Base-by-base conservation (phyloP, 2,113 vertebrate species). In the Ameiurus melas region DNA sequence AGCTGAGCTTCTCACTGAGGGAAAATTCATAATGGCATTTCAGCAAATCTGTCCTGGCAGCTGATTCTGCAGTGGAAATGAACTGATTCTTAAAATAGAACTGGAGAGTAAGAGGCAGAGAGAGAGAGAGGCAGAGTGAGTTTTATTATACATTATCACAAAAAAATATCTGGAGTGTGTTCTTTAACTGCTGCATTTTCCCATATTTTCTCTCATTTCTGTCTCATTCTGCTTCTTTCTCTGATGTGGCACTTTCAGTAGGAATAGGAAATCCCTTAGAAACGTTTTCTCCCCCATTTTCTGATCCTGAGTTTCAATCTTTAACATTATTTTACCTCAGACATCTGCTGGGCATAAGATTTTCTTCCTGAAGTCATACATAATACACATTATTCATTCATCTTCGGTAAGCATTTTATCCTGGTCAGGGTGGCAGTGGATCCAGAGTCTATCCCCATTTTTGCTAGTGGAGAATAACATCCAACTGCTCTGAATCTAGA, bases 121-220 rank as follows among this genome's bases (percentile, higher is more conserved):
- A 89, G 71, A 88, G 70, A 60, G 87, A 86, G 64, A 51, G 25
- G 83, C 27, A 73, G 83, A 53, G 58, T 82, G 70, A 55, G 81
- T 43, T 64, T 87, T 87, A 60, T 39, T 64, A 89, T 94, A 92
- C 93, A 92, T 93, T 71, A 57, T 3, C 51, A 60, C 43, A 57
- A 30, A n/a, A 27, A 77, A 51, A 77, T 78, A 55, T 43, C 43
- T 77, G 27, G n/a, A 86, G 51, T 60, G 36, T 84, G 82, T 85
- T 82, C 55, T 55, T 83, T 83, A 17, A 62, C n/a, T 80, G 62
- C 53, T 51, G 43, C 75, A 55, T 71, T 25, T 13, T 64, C 55
- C 82, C 13, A 39, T 4, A 17, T 80, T 79, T 82, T 84, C 47
- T 55, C 30, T 66, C 43, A 77, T 88, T 70, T 4, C 30, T 51